Evolutionary conservation across 2,888 invertebrate species (phyloP), one percentile per base, ranked within the genome.

Genomic region (Drosophila prolongata): DNA sequence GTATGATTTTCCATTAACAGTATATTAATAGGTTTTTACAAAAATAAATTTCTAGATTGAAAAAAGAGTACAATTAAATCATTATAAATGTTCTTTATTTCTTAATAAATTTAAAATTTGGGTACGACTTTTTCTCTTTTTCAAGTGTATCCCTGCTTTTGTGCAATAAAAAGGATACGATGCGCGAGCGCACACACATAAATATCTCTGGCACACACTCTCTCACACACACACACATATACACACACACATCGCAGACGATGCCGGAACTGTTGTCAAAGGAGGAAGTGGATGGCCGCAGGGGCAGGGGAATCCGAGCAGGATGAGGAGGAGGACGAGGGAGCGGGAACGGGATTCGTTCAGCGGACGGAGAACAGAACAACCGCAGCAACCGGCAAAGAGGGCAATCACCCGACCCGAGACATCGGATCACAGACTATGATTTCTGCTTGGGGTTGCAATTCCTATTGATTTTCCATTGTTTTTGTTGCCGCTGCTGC

Each of bases 351-450:
- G 44, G 54, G 54, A 66, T 47, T 65, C 61, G 52, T 58, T 68
- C 68, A 60, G 55, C 27, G 56, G 61, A 43, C 70, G 27, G 53
- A 69, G 60, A 44, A 44, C 52, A 66, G 60, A 44, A 44, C 52
- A 66, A 52, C 66, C 68, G 58, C 68, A 67, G 68, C 65, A 42
- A 61, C 71, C 70, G 70, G 70, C 70, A 79, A 84, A 78, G 87
- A 89, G 88, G 88, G 85, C 88, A 89, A 89, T 89, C 88, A 89
- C 89, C 89, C 88, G 89, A 73, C 66, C 55, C 68, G 40, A 68
- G 65, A 71, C 69, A 56, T 60, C 54, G 47, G 49, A 50, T 65
- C 62, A 46, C 68, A 65, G 59, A 65, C 70, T 76, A 61, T 67
- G 73, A 78, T 84, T 81, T 79, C 54, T 76, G 82, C 80, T 77